phyloP scores from a whole-genome alignment of 2,113 vertebrate species.

The Salvelinus sp. region DNA sequence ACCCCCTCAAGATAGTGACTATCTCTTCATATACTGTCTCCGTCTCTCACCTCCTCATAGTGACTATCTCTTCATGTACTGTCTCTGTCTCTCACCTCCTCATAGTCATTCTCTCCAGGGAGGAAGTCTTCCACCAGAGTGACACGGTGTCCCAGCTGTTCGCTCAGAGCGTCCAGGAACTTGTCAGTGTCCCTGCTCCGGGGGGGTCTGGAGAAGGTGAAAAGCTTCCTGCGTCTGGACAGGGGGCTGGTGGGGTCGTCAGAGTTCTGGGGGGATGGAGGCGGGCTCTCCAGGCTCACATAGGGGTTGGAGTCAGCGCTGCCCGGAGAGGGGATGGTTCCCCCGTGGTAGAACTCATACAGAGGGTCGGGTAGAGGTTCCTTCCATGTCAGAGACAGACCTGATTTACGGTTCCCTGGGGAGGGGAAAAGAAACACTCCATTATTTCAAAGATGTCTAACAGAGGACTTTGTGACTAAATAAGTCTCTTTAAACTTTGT shows the following conservation, averaged over 20 bases:
- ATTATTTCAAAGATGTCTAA: neutral
- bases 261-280: constrained; percentile 77
- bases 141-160: constrained; percentile 90
- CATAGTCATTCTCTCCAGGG: constrained; percentile 91
- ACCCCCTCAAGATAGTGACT: too few relatives aligned
- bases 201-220: constrained; percentile 87
- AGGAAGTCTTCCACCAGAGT: constrained; percentile 87
- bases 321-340: constrained; percentile 78
- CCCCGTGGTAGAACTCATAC: constrained; percentile 79
- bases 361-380: constrained; percentile 79
- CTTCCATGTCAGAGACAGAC: constrained; percentile 81
- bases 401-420: constrained; percentile 79
- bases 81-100: constrained; percentile 79
- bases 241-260: constrained; percentile 75
- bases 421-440: neutral
- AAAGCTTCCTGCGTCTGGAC: constrained; percentile 84
- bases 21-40: too few relatives aligned
- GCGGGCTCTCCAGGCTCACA: constrained; percentile 91
- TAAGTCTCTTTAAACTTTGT: neutral
- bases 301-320: constrained; percentile 95
- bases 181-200: constrained; percentile 92
- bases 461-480: neutral
- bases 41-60: too few relatives aligned
- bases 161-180: constrained; percentile 90
- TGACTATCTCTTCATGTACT: too few relatives aligned